Evolutionary conservation across 1,140 invertebrate species (phyloP).

Genomic region (Phymorhynchus buccinoides): DNA sequence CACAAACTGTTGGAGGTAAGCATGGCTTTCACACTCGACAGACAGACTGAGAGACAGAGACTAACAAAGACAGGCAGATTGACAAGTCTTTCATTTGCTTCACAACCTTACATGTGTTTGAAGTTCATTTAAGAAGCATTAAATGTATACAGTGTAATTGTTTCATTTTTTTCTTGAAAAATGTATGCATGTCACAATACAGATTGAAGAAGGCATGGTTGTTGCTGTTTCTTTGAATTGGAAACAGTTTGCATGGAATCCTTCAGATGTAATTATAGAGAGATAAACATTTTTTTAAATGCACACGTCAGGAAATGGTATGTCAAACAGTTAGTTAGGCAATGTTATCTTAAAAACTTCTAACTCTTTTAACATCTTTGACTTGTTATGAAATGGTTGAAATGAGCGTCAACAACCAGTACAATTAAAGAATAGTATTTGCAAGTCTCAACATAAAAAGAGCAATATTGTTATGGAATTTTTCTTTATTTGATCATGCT

Average conservation of each 20-base stretch:
- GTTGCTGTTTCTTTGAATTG: background rate
- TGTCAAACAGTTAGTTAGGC: too few species aligned
- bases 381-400: background rate
- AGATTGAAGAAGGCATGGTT: background rate
- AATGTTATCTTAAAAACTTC: too few species aligned
- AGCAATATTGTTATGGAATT: too few species aligned
- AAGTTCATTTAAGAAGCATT: background rate
- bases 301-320: background rate
- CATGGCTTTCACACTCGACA: background rate
- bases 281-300: background rate
- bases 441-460: too few species aligned
- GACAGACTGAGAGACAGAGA: too few species aligned
- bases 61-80: background rate
- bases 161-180: too few species aligned
- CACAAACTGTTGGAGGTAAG: constrained; percentile 78
- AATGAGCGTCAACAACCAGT: too few species aligned
- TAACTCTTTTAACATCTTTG: background rate
- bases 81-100: background rate
- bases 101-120: background rate
- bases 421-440: too few species aligned
- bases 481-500: too few species aligned
- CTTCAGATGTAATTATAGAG: background rate
- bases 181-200: background rate
- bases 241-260: too few species aligned
- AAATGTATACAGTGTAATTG: too few species aligned